Evolutionary conservation across 2,797 vertebrate genomes (phyloP), one percentile per base, ranked within the genome.

Genomic region (Falco columbarius): DNA sequence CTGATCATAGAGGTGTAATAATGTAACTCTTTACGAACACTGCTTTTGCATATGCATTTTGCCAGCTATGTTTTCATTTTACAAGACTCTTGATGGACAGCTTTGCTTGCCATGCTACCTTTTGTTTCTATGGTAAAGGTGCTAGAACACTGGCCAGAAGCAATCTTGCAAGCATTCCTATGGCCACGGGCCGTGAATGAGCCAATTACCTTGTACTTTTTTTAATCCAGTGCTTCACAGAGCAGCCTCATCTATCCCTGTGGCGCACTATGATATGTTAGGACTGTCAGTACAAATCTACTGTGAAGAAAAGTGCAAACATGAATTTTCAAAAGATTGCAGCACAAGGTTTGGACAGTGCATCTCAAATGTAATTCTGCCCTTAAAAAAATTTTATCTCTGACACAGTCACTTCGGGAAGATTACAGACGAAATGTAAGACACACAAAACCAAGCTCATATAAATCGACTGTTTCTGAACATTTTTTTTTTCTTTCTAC

Each of bases 151-250:
- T 10, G 4, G 19, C 95, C 18, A 3, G 97, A 97, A 98, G 90
- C 73, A 94, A 94, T 97, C 96, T 97, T 97, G 97, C 84, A 97
- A 96, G 93, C 76, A 49, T 93, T 93, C 40, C 5, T 95, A 77
- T 79, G 94, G 97, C 97, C 80, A 34, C 14, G 19, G 95, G 96
- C 97, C 97, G 96, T 21, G 63, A 83, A 82, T 92, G 93, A 98
- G 94, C 97, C 96, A 96, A 94, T 86, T 81, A 96, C 68, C 93
- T 97, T 83, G 85, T 56, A 86, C 68, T 93, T 91, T 94, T 97
- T 96, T 96, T 86, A 90, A 94, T 68, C 47, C 72, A 83, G 49
- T 46, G 85, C 92, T 96, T 97, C 92, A 89, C 77, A 95, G 62
- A 92, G 81, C 91, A 90, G 56, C 79, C 70, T 96, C 87, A 82